Evolutionary conservation across 1,140 invertebrate genomes (phyloP).

Genomic region (Caenorhabditis tropicalis): DNA sequence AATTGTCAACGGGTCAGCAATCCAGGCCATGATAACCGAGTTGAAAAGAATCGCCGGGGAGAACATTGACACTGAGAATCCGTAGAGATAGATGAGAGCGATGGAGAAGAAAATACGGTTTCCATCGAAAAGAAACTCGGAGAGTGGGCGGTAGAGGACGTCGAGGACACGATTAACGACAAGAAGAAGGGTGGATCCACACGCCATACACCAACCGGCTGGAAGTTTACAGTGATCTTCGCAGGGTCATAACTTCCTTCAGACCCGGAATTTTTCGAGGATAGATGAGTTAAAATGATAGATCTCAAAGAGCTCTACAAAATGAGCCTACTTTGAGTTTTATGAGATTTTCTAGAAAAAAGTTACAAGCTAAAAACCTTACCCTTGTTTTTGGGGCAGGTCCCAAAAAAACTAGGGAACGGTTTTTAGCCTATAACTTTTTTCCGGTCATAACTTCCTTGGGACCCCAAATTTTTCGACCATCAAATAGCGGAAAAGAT

Average conservation of each 20-base stretch:
- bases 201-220: slow-evolving; percentile 41
- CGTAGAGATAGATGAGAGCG: neutral
- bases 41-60: neutral
- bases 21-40: slow-evolving; percentile 13
- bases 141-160: neutral
- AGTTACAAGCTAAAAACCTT: no score
- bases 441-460: no score
- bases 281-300: no score
- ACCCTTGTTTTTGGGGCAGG: no score
- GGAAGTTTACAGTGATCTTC: neutral
- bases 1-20: neutral
- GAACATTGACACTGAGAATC: neutral
- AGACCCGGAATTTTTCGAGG: no score
- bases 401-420: no score
- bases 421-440: no score
- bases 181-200: slow-evolving; percentile 12
- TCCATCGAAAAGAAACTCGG: slow-evolving; percentile 36
- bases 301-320: no score
- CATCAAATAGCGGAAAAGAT: no score
- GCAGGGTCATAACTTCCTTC: neutral
- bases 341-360: no score
- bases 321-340: no score
- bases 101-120: slow-evolving; percentile 38
- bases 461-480: no score
- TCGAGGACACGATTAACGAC: slow-evolving; percentile 39